phyloP scores from a whole-genome alignment of 2,888 invertebrate species.

The Cheilosia pagana region DNA sequence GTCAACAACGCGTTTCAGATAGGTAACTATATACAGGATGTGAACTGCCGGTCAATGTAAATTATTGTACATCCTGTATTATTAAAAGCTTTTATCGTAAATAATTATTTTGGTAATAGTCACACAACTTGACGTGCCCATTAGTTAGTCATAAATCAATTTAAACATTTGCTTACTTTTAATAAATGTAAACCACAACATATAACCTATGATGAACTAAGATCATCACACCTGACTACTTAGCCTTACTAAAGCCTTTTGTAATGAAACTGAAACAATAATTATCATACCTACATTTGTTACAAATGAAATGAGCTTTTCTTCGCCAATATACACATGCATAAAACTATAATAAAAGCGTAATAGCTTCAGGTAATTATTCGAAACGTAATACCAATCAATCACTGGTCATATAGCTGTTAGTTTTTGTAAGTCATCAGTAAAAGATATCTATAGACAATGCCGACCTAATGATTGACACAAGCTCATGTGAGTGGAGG shows the following conservation, averaged over 20 bases:
- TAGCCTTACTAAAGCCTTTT: background rate
- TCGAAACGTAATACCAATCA: background rate
- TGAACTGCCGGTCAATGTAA: too few relatives aligned
- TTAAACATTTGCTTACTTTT: too few relatives aligned
- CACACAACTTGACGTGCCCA: too few relatives aligned
- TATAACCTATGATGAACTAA: conserved; percentile 3
- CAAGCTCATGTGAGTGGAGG: background rate
- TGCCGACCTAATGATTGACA: background rate
- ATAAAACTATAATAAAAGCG: background rate
- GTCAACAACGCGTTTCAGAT: too few relatives aligned
- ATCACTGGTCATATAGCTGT: background rate
- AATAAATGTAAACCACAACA: background rate
- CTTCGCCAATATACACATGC: background rate
- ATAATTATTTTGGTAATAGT: too few relatives aligned
- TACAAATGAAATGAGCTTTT: background rate
- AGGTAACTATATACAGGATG: too few relatives aligned
- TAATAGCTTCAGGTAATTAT: background rate
- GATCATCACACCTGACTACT: conserved; percentile 17
- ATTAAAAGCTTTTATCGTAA: too few relatives aligned
- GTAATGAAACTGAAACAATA: background rate
- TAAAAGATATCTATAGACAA: background rate
- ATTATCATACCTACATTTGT: background rate
- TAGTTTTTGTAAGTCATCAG: background rate
- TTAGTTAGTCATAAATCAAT: background rate
- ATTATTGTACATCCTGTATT: too few relatives aligned